Base-by-base conservation (phyloP, 2,797 vertebrate genomes). In the Poeciliopsis infans region DNA sequence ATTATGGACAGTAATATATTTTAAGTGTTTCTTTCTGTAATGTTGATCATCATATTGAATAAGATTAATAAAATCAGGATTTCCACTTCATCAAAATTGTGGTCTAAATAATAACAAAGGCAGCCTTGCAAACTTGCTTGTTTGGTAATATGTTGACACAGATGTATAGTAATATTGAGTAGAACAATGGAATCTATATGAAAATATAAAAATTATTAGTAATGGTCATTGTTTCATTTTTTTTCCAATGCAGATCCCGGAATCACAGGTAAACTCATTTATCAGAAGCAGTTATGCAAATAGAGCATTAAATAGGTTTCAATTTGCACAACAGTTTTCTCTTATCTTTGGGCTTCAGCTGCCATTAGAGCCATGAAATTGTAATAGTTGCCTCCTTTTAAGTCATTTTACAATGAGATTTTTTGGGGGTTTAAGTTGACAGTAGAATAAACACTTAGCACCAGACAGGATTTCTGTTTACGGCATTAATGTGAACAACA, bases 201-300 rank as follows among this genome's bases (percentile, higher is more conserved):
- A 33, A 61, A 33, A 61, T 61, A 61, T 33, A 55, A 49, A 74
- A 59, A 33, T 55, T 31, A 28, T 70, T 28, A 28, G 41, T 70
- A 70, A 70, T 28, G 5, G 13, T 46, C 5, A 13, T 53, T 69
- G 70, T 33, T 31, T 85, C 78, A 86, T 53, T 74, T 5, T 68
- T 84, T 53, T 68, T 4, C 85, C 55, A 76, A 89, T 81, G 85
- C 94, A 95, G 94, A 89, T 94, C 90, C 5, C 83, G 93, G 92
- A 81, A 92, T 1, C 79, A 85, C 33, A 94, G 94, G 94, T 95
- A 94, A 94, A 94, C 55, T n/a, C 8, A 68, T 46, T 61, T 20
- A 49, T 55, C 53, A 33, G 53, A 51, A 66, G 79, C n/a, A 53
- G 33, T 16, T 47, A 49, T 49, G 74, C 20, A 77, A 69, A 75